Evolutionary conservation across 2,888 invertebrate genomes (phyloP).

Genomic region (Cyclophora albipunctata): DNA sequence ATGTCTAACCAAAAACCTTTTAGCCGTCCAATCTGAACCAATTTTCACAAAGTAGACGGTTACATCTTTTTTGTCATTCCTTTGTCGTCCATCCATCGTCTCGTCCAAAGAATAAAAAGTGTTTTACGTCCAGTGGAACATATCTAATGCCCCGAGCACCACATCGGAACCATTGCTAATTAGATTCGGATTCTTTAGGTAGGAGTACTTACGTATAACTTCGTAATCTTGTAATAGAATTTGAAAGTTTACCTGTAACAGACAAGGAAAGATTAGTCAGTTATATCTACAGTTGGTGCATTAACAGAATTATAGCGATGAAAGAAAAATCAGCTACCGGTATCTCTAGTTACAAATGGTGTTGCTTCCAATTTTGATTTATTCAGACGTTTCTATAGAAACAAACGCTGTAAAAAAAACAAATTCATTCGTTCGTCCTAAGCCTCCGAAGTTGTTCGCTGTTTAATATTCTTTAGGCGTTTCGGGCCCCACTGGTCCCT

Average conservation of each 20-base stretch:
- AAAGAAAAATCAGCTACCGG: too few species aligned
- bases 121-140: slow-evolving; percentile 1
- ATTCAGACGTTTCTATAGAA: too few species aligned
- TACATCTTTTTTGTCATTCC: slow-evolving; percentile 13
- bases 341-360: too few species aligned
- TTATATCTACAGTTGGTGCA: slow-evolving; percentile 5
- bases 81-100: slow-evolving; percentile 5
- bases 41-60: slow-evolving; percentile 18
- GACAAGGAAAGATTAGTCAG: slow-evolving; percentile 6
- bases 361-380: too few species aligned
- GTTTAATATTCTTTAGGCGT: slow-evolving; percentile 53
- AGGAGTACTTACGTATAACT: slow-evolving; percentile 1
- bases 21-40: slow-evolving; percentile 25
- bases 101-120: slow-evolving; percentile 1
- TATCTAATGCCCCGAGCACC: too few species aligned
- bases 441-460: slow-evolving; percentile 34
- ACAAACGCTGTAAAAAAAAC: slow-evolving; percentile 1
- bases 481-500: slow-evolving; percentile 31
- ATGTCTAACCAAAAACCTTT: slow-evolving; percentile 11
- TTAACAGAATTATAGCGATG: slow-evolving; percentile 4
- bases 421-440: slow-evolving; percentile 24
- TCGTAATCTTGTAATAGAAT: background rate
- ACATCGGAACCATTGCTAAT: too few species aligned
- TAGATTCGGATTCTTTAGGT: too few species aligned
- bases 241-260: slow-evolving; percentile 19